Evolutionary conservation across 2,888 invertebrate species (phyloP).

Genomic region (Ochlodes sylvanus): DNA sequence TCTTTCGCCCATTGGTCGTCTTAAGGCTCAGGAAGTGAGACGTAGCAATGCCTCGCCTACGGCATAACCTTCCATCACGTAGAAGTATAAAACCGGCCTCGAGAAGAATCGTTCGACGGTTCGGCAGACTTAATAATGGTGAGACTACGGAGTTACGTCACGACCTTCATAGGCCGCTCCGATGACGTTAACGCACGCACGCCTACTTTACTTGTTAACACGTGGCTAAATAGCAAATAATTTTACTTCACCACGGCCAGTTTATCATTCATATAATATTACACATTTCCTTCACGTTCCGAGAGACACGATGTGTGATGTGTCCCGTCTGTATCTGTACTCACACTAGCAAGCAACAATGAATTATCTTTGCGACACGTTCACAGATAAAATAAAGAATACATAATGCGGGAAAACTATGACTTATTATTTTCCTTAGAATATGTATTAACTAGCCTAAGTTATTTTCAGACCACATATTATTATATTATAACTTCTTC

Average conservation of each 20-base stretch:
- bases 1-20: slow-evolving; percentile 51
- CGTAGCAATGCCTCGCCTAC: slow-evolving; percentile 53
- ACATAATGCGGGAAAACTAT: too few relatives aligned
- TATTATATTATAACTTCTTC: too few relatives aligned
- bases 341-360: neutral
- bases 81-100: slow-evolving; percentile 65
- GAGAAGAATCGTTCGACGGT: slow-evolving; percentile 70
- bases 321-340: neutral
- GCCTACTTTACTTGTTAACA: slow-evolving; percentile 66
- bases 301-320: too few relatives aligned
- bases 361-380: too few relatives aligned
- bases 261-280: neutral
- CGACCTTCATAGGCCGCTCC: slow-evolving; percentile 73
- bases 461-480: too few relatives aligned
- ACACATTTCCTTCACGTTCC: neutral
- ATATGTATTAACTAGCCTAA: too few relatives aligned
- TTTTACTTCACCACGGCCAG: slow-evolving; percentile 10
- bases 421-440: too few relatives aligned
- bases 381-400: too few relatives aligned
- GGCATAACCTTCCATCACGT: slow-evolving; percentile 56
- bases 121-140: slow-evolving; percentile 73
- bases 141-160: slow-evolving; percentile 72
- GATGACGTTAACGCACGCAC: slow-evolving; percentile 72
- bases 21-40: slow-evolving; percentile 61
- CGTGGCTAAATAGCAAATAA: slow-evolving; percentile 59